Evolutionary conservation across 2,797 vertebrate genomes (phyloP).

Genomic region (Sebastes miniatus): DNA sequence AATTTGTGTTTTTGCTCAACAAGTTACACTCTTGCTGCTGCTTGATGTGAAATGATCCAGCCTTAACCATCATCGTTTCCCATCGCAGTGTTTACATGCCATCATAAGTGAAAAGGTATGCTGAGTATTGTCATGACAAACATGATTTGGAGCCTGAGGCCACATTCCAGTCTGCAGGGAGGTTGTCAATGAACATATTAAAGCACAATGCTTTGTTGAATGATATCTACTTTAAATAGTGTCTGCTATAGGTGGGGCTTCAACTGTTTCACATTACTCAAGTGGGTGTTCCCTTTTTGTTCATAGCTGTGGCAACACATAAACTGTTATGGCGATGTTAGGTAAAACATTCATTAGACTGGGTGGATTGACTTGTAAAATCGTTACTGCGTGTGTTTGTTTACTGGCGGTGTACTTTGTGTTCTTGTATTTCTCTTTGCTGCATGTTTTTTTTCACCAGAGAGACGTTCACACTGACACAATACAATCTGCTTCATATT

Average conservation of each 20-base stretch:
- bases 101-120: slow-evolving; percentile 16
- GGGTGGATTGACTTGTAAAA: background rate
- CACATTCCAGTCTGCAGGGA: slow-evolving; percentile 8
- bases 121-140: background rate
- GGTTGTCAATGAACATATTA: background rate
- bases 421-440: background rate
- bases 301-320: slow-evolving; percentile 25
- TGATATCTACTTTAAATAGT: slow-evolving; percentile 11
- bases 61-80: background rate
- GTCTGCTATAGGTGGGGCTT: slow-evolving; percentile 21
- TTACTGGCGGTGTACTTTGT: background rate
- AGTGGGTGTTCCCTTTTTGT: slow-evolving; percentile 27
- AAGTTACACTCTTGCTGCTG: background rate
- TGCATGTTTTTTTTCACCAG: background rate
- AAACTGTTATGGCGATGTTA: slow-evolving; percentile 25
- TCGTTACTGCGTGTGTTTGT: background rate
- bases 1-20: background rate
- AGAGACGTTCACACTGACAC: slow-evolving; percentile 8
- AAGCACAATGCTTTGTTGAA: background rate
- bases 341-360: slow-evolving; percentile 29
- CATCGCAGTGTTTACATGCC: background rate
- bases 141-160: background rate
- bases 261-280: slow-evolving; percentile 27
- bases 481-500: slow-evolving; percentile 19
- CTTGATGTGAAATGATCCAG: background rate